These are phyloP conservation scores for Cyclophora albipunctata DNA, from an alignment of 2,888 invertebrate genomes.

Conservation along the genomic window DNA sequence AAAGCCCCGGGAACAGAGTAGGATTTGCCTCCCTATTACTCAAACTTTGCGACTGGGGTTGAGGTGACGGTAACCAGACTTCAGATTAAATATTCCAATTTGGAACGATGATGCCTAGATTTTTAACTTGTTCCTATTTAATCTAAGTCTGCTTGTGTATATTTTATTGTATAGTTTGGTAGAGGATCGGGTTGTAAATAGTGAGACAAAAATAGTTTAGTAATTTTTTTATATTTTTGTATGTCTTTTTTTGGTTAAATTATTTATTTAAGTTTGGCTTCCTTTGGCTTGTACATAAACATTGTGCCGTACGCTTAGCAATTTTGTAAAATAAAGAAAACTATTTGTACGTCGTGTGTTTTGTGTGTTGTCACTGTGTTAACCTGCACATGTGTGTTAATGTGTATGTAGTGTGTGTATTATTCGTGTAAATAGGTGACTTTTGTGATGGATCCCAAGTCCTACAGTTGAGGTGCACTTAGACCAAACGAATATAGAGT, in stretches of 20 bases:
- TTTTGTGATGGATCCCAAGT: too few relatives aligned
- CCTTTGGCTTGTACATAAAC: constrained; percentile 48
- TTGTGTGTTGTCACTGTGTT: constrained; percentile 27
- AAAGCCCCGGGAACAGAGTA: constrained; percentile 62
- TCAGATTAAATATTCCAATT: constrained; percentile 54
- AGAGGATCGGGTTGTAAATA: constrained; percentile 40
- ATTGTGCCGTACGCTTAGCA: constrained; percentile 36
- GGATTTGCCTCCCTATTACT: constrained; percentile 68
- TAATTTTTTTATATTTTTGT: constrained; percentile 25
- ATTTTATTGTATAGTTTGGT: constrained; percentile 33
- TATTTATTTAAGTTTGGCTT: constrained; percentile 50
- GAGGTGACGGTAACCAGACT: constrained; percentile 52
- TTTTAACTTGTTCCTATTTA: constrained; percentile 50
- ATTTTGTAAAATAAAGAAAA: constrained; percentile 39
- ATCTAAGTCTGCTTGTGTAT: constrained; percentile 52
- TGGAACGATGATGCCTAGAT: constrained; percentile 17
- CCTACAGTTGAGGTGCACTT: too few relatives aligned
- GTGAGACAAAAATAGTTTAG: constrained; percentile 24
- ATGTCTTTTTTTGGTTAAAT: constrained; percentile 36
- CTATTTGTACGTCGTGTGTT: constrained; percentile 18
- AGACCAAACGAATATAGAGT: too few relatives aligned
- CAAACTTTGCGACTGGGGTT: constrained; percentile 65
- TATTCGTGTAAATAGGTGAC: too few relatives aligned
- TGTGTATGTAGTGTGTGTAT: too few relatives aligned
- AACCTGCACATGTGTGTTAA: constrained; percentile 1